These are phyloP conservation scores for Octopus sinensis DNA, from an alignment of 1,140 invertebrate genomes.

Conservation along the genomic window DNA sequence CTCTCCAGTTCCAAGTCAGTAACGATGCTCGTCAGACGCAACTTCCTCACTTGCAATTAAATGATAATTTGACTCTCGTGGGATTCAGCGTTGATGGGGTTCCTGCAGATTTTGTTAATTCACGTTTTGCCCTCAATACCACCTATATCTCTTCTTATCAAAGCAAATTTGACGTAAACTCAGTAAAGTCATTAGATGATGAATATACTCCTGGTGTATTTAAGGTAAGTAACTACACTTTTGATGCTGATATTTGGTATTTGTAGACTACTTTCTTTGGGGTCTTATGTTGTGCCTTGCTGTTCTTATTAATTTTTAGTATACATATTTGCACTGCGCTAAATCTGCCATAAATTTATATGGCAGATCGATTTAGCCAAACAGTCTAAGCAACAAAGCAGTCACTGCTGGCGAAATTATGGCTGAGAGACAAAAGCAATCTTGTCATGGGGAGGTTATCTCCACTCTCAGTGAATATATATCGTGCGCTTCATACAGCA, in stretches of 20 bases:
- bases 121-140: conserved; percentile 65
- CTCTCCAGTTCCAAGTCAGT: conserved; percentile 39
- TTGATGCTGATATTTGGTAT: not conserved
- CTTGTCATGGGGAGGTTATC: too few relatives aligned
- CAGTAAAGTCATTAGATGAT: conserved; percentile 67
- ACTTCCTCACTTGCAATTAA: conserved; percentile 66
- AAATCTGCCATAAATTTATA: too few relatives aligned
- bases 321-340: too few relatives aligned
- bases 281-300: too few relatives aligned
- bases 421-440: too few relatives aligned
- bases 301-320: too few relatives aligned
- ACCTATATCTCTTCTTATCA: conserved; percentile 58
- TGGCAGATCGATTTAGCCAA: too few relatives aligned
- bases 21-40: conserved; percentile 30
- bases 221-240: conserved; percentile 58
- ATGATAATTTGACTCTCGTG: conserved; percentile 65
- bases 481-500: too few relatives aligned
- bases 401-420: too few relatives aligned
- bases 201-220: conserved; percentile 73
- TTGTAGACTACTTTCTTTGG: too few relatives aligned
- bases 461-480: too few relatives aligned
- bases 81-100: conserved; percentile 65
- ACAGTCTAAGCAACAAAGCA: too few relatives aligned
- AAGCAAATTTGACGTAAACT: conserved; percentile 50
- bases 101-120: conserved; percentile 59